A percentile compares a stretch with the other conserved stretches of the same genome.
Evolutionary conservation across 2,888 invertebrate species (phyloP).

Genomic region (Leptura quadrifasciata): DNA sequence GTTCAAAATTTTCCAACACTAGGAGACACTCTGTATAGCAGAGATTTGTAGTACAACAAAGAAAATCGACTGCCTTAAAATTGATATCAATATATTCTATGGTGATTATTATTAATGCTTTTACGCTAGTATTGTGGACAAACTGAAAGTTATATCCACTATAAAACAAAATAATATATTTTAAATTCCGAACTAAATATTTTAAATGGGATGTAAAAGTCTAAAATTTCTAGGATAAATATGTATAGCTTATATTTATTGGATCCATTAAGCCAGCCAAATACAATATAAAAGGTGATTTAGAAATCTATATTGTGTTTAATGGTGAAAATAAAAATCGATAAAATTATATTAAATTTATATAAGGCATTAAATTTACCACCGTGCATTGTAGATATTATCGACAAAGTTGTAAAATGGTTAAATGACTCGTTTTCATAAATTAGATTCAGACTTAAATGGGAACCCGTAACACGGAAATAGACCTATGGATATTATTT

Average conservation of each 20-base stretch:
- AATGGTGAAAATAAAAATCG: constrained; percentile 27
- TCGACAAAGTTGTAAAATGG: constrained; percentile 24
- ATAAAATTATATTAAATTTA: constrained; percentile 21
- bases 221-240: not conserved
- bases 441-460: constrained; percentile 23
- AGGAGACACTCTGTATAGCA: too few relatives aligned
- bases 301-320: constrained; percentile 12
- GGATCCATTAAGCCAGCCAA: constrained; percentile 16
- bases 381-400: constrained; percentile 15
- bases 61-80: too few relatives aligned
- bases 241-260: not conserved
- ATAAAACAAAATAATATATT: too few relatives aligned
- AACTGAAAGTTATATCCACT: too few relatives aligned
- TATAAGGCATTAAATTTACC: constrained; percentile 16
- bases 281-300: constrained; percentile 22
- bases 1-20: too few relatives aligned
- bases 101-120: too few relatives aligned
- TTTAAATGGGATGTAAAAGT: not conserved
- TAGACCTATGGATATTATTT: constrained; percentile 19
- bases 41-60: too few relatives aligned
- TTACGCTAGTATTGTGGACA: too few relatives aligned
- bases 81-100: too few relatives aligned
- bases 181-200: too few relatives aligned
- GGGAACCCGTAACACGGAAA: constrained; percentile 31
- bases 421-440: constrained; percentile 27